These are phyloP conservation scores for Mohoua ochrocephala DNA, from an alignment of 2,113 vertebrate genomes.

Conservation along the genomic window DNA sequence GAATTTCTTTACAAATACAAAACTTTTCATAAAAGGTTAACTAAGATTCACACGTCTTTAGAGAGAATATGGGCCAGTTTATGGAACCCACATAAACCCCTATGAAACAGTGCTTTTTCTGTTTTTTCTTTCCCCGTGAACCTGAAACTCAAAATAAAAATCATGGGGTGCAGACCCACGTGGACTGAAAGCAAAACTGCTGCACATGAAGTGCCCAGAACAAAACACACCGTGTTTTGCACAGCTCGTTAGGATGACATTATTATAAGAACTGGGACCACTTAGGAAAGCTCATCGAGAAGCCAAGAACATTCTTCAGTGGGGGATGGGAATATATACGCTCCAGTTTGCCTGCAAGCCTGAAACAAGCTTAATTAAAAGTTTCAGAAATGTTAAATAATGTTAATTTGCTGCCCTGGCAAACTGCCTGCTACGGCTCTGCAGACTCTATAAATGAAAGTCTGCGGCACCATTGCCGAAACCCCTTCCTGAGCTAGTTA, in stretches of 20 bases:
- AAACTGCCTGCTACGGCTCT: background rate
- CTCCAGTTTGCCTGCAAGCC: slow-evolving; percentile 22
- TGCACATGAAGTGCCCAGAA: background rate
- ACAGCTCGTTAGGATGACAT: slow-evolving; percentile 52
- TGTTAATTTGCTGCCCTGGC: slow-evolving; percentile 51
- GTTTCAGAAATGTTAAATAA: slow-evolving; percentile 57
- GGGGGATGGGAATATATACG: background rate
- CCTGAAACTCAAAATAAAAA: slow-evolving; percentile 36
- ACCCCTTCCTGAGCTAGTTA: background rate
- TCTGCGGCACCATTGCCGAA: background rate
- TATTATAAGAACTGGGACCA: slow-evolving; percentile 37
- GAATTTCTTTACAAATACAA: slow-evolving; percentile 24
- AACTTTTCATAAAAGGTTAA: background rate
- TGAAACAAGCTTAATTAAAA: slow-evolving; percentile 63
- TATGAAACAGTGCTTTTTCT: background rate
- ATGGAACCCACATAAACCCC: background rate
- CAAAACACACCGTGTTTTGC: slow-evolving; percentile 11
- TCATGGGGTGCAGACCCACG: background rate
- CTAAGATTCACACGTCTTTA: slow-evolving; percentile 47
- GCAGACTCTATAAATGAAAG: background rate
- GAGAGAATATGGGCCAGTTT: background rate
- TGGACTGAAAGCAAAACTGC: background rate
- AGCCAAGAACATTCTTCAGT: slow-evolving; percentile 31
- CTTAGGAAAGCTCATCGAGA: slow-evolving; percentile 36
- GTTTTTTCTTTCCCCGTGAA: background rate